These are phyloP conservation scores for Diachasma alloeum DNA, from an alignment of 1,140 invertebrate genomes.

Conservation along the genomic window DNA sequence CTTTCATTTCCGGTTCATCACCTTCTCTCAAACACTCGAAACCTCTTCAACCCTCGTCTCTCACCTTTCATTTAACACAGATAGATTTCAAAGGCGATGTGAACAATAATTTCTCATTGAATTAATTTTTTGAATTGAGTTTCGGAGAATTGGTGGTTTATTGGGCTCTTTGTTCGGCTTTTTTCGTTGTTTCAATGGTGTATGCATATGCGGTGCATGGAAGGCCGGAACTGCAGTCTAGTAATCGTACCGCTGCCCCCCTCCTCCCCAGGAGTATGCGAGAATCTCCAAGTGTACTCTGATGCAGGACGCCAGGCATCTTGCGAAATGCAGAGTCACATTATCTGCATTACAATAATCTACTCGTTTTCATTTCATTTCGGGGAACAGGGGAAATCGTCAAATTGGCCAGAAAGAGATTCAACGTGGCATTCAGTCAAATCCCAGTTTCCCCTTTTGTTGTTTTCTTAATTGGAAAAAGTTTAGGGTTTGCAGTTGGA, in stretches of 20 bases:
- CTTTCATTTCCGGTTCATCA: background rate
- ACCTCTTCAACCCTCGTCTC: background rate
- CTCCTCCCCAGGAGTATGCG: background rate
- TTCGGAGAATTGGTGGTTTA: background rate
- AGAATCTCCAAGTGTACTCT: constrained; percentile 1
- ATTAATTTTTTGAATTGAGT: background rate
- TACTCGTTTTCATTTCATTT: background rate
- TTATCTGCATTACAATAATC: background rate
- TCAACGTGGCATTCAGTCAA: no score
- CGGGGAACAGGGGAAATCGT: no score
- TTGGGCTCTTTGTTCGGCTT: background rate
- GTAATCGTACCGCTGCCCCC: constrained; percentile 40
- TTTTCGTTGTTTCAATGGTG: background rate
- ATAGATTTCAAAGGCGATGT: background rate
- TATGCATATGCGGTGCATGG: constrained; percentile 1
- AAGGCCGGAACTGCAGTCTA: constrained; percentile 51
- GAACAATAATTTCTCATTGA: background rate
- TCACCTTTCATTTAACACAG: background rate
- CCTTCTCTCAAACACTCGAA: background rate
- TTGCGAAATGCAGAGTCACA: background rate
- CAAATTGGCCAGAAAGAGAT: no score
- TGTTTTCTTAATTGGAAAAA: no score
- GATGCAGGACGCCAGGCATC: background rate
- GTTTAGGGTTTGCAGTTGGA: no score
- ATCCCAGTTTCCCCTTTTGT: no score